These are phyloP conservation scores for Coremacera marginata DNA, from an alignment of 2,888 invertebrate species.

Conservation along the genomic window DNA sequence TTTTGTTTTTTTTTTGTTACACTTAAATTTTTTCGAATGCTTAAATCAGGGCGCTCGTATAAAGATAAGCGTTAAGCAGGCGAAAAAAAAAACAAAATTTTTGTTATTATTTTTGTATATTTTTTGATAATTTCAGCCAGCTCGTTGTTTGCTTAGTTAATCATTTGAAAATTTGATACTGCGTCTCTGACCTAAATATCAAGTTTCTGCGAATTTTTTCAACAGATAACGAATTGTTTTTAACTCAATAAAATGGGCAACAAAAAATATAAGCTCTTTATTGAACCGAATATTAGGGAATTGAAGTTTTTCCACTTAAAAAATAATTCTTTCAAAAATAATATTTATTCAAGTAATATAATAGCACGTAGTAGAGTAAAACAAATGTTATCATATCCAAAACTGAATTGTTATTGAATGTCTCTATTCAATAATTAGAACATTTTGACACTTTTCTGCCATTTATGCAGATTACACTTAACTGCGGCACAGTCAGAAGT, in stretches of 20 bases:
- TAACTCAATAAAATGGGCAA: neutral
- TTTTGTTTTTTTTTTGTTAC: neutral
- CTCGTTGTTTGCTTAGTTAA: conserved; percentile 55
- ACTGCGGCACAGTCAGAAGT: no score
- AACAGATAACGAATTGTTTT: conserved; percentile 2
- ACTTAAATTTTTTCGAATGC: no score
- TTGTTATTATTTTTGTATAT: conserved; percentile 38
- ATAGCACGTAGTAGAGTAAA: no score
- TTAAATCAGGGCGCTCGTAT: neutral
- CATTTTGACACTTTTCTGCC: no score
- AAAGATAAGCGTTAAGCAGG: neutral
- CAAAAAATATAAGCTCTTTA: neutral
- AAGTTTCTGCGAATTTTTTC: neutral
- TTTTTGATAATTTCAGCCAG: conserved; percentile 54
- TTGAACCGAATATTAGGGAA: no score
- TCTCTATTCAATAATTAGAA: no score
- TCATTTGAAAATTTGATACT: conserved; percentile 63
- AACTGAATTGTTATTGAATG: no score
- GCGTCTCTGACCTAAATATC: conserved; percentile 60
- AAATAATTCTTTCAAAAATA: no score
- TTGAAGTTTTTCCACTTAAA: no score
- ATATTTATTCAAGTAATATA: no score
- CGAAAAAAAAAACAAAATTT: neutral
- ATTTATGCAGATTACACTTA: no score
- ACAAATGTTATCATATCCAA: no score